Evolutionary conservation across 2,888 invertebrate species (phyloP).

Genomic region (Lissocephala sabroskyi): DNA sequence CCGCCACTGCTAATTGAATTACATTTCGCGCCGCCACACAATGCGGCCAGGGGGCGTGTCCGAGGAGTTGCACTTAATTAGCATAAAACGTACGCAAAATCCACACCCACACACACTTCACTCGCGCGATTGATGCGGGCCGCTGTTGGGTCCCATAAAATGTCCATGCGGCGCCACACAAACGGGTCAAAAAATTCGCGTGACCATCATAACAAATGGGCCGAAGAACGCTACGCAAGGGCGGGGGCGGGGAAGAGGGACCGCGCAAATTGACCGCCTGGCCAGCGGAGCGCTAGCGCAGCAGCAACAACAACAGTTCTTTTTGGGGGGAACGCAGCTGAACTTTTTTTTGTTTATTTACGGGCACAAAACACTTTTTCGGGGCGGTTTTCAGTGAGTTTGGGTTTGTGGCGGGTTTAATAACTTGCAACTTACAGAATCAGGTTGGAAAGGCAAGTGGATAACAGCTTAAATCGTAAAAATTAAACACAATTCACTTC

Average conservation of each 20-base stretch:
- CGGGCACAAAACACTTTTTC: conserved; percentile 9
- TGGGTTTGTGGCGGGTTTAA: conserved; percentile 26
- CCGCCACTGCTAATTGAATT: conserved; percentile 42
- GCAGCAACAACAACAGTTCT: conserved; percentile 20
- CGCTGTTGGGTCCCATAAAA: conserved; percentile 11
- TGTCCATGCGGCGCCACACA: conserved; percentile 25
- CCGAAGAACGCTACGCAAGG: conserved; percentile 11
- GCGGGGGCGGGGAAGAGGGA: background rate
- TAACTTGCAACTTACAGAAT: conserved; percentile 47
- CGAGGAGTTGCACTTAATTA: conserved; percentile 53
- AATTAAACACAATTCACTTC: conserved; percentile 54
- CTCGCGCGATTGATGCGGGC: conserved; percentile 21
- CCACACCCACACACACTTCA: conserved; percentile 8
- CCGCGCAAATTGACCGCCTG: conserved; percentile 13
- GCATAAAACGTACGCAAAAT: conserved; percentile 38
- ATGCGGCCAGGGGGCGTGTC: conserved; percentile 10
- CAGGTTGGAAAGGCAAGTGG: conserved; percentile 32
- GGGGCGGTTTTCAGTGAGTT: conserved; percentile 11
- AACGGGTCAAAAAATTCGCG: conserved; percentile 51
- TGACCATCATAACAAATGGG: conserved; percentile 46
- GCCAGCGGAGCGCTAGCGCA: conserved; percentile 24
- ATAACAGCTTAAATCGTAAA: conserved; percentile 41
- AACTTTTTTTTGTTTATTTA: conserved; percentile 36
- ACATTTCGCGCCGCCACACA: conserved; percentile 16
- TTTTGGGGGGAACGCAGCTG: conserved; percentile 37